Evolutionary conservation across 2,888 invertebrate genomes (phyloP).

Genomic region (Stenodema calcarata): DNA sequence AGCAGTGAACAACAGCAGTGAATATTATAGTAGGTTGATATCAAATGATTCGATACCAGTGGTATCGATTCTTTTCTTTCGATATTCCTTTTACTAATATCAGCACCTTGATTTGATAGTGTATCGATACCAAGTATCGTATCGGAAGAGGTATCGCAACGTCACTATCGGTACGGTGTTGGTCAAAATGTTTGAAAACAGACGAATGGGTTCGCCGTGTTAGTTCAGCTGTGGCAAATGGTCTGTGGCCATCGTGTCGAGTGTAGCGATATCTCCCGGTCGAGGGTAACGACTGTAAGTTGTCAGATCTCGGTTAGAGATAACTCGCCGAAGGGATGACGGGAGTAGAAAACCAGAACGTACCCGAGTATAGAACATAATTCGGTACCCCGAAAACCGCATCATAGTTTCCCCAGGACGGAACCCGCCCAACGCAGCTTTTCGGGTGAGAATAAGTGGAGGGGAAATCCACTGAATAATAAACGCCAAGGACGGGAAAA

Average conservation of each 20-base stretch:
- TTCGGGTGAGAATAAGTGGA: not conserved
- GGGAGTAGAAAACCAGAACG: not conserved
- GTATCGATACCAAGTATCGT: too few species aligned
- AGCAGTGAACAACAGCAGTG: too few species aligned
- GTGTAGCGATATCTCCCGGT: not conserved
- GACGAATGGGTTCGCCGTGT: not conserved
- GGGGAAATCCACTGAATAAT: conserved; percentile 11
- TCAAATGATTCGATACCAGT: too few species aligned
- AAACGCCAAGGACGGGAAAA: not conserved
- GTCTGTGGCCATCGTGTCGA: not conserved
- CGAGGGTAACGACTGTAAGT: not conserved
- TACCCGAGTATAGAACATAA: not conserved
- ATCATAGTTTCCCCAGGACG: not conserved
- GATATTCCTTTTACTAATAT: too few species aligned
- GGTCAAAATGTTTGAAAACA: not conserved
- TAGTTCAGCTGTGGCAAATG: not conserved
- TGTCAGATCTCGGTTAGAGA: not conserved
- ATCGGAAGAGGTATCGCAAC: too few species aligned
- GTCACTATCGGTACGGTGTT: not conserved
- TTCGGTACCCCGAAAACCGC: not conserved
- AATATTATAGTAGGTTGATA: too few species aligned
- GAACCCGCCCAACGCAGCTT: not conserved
- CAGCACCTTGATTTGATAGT: too few species aligned
- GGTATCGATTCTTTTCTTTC: too few species aligned
- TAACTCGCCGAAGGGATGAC: not conserved